phyloP scores from a whole-genome alignment of 2,113 vertebrate species.

The Calcarius ornatus region DNA sequence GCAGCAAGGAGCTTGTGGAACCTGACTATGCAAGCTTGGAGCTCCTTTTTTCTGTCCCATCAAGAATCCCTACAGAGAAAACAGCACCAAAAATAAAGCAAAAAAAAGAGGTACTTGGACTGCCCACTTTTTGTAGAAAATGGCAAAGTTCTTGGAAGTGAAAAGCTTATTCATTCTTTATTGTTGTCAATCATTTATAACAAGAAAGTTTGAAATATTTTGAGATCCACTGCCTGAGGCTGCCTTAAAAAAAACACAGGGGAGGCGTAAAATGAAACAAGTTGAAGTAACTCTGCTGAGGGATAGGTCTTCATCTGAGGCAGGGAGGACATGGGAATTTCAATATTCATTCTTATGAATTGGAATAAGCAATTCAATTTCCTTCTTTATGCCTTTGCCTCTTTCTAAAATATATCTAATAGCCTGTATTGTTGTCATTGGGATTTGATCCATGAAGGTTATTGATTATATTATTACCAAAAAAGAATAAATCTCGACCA shows the following conservation, averaged over 20 bases:
- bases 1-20: constrained; percentile 59
- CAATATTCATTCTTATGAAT: background rate
- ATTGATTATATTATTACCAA: background rate
- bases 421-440: background rate
- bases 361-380: background rate
- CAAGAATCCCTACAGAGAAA: constrained; percentile 74
- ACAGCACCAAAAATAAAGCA: constrained; percentile 73
- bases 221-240: background rate
- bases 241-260: background rate
- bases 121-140: background rate
- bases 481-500: fast-evolving
- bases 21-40: constrained; percentile 90
- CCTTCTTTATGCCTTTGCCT: background rate
- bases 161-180: background rate
- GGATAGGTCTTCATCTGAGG: background rate
- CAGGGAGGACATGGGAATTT: background rate
- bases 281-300: background rate
- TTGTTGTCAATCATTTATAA: background rate
- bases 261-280: background rate
- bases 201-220: background rate
- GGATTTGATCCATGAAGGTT: background rate
- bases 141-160: background rate
- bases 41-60: constrained; percentile 86
- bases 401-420: background rate
- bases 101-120: constrained; percentile 79